Evolutionary conservation across 2,797 vertebrate genomes (phyloP).

Genomic region (Notolepis coatsorum): DNA sequence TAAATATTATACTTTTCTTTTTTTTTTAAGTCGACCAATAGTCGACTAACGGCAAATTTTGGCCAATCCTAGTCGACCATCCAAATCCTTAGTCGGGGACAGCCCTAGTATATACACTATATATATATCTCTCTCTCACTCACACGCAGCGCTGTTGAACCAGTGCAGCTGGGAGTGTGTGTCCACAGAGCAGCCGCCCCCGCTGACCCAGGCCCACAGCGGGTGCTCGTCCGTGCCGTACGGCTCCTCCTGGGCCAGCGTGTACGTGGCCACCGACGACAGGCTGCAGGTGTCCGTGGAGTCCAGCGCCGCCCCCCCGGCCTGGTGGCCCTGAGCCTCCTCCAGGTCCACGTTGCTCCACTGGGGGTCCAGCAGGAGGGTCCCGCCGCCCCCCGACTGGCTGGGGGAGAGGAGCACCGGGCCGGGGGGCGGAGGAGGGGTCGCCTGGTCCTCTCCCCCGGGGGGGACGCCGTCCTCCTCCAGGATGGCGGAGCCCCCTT

Average conservation of each 20-base stretch:
- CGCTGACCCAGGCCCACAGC: slow-evolving; percentile 95
- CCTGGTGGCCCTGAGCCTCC: slow-evolving; percentile 79
- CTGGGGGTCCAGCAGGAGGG: slow-evolving; percentile 79
- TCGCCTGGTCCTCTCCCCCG: slow-evolving; percentile 41
- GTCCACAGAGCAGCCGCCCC: slow-evolving; percentile 90
- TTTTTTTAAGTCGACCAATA: too few species aligned
- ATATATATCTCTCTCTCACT: slow-evolving; percentile 39
- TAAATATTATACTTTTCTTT: neutral
- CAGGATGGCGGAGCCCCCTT: slow-evolving; percentile 37
- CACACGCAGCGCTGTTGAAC: slow-evolving; percentile 88
- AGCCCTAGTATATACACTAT: too few species aligned
- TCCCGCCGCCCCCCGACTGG: slow-evolving; percentile 54
- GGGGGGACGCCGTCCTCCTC: slow-evolving; percentile 63
- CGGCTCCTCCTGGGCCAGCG: slow-evolving; percentile 84
- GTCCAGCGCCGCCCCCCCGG: slow-evolving; percentile 55
- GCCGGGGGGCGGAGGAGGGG: neutral
- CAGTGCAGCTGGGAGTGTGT: slow-evolving; percentile 85
- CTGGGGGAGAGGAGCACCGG: slow-evolving; percentile 49
- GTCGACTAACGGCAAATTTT: too few species aligned
- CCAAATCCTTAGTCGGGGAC: too few species aligned
- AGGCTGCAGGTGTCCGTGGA: slow-evolving; percentile 83
- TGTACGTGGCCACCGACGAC: slow-evolving; percentile 86
- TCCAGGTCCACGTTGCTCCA: slow-evolving; percentile 96
- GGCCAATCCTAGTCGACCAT: too few species aligned
- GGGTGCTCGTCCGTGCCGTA: slow-evolving; percentile 85